Base-by-base conservation (phyloP, 2,113 vertebrate genomes). In the Prinia subflava region DNA sequence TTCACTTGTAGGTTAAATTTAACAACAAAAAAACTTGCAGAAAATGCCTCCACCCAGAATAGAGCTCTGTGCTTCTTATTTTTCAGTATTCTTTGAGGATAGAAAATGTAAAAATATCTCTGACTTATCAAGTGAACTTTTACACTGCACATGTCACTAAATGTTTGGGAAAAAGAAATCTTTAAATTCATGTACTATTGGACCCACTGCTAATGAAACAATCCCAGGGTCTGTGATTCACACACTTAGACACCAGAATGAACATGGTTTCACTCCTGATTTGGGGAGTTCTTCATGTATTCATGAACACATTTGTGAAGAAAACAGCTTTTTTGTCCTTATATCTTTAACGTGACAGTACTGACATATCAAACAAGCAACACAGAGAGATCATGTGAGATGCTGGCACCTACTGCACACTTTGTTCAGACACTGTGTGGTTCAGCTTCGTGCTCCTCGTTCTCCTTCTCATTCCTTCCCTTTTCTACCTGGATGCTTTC, bases 401-500 rank as follows among this genome's bases (percentile, higher is more conserved):
- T 47, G 82, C 25, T 85, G 49, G 88, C 79, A 94, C 70, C 83
- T 49, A 20, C 13, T 4, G 20, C 47, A 62, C 30, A 42, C 68
- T 82, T 25, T 28, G 82, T 63, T 85, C 17, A 37, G 69, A 31
- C 11, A 13, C 56, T 6, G 25, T 5, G 6, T 23, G 56, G 21
- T 46, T 53, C 74, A 50, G 78, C 74, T 75, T 52, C 1, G 0
- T 64, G 55, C 68, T 87, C 92, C 62, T 70, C 18, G 65, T 13
- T 77, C 85, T 37, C 67, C 39, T 65, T 47, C 46, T 47, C 46
- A 30, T 25, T 73, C 78, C 63, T 73, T 65, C 44, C 89, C 63
- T 42, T 68, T 55, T 83, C 95, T 92, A 96, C 87, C 92, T 95
- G 94, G 78, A 83, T 68, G 55, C 64, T 94, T 95, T 95, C 83